A percentile compares a stretch with the other conserved stretches of the same genome.
phyloP scores from a whole-genome alignment of 2,113 vertebrate species.

The Callocephalon fimbriatum region DNA sequence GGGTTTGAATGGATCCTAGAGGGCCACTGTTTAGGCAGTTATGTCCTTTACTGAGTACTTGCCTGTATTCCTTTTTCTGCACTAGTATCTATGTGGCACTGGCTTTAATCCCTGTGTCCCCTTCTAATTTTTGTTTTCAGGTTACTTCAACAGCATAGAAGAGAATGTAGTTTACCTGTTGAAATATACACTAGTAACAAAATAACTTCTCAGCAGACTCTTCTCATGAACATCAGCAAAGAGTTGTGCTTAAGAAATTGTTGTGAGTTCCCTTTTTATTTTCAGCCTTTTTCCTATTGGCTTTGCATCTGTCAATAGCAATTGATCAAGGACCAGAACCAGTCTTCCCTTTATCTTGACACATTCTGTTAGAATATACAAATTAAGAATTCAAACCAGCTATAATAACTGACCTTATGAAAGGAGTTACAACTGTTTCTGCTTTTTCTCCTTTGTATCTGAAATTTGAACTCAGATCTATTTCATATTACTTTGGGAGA shows the following conservation, averaged over 20 bases:
- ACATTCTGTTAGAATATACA: background rate
- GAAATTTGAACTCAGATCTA: background rate
- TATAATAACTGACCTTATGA: background rate
- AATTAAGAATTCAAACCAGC: background rate
- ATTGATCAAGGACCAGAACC: background rate
- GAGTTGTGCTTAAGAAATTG: background rate
- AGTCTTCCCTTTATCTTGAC: background rate
- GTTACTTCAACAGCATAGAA: background rate
- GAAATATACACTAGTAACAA: background rate
- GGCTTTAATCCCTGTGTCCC: background rate
- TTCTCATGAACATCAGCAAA: background rate
- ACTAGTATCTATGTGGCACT: background rate
- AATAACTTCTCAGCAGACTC: background rate
- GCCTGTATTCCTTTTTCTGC: background rate
- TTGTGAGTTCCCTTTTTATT: background rate
- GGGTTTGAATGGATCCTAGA: background rate
- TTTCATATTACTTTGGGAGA: background rate
- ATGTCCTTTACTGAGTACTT: background rate
- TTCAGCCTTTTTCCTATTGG: background rate
- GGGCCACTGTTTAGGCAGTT: background rate
- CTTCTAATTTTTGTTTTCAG: background rate
- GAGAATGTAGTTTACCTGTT: fast-evolving
- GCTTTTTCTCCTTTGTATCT: background rate
- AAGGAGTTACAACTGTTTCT: background rate
- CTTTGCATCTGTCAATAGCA: background rate